These are phyloP conservation scores for Hartigia nigra DNA, from an alignment of 2,888 invertebrate genomes.

Conservation along the genomic window DNA sequence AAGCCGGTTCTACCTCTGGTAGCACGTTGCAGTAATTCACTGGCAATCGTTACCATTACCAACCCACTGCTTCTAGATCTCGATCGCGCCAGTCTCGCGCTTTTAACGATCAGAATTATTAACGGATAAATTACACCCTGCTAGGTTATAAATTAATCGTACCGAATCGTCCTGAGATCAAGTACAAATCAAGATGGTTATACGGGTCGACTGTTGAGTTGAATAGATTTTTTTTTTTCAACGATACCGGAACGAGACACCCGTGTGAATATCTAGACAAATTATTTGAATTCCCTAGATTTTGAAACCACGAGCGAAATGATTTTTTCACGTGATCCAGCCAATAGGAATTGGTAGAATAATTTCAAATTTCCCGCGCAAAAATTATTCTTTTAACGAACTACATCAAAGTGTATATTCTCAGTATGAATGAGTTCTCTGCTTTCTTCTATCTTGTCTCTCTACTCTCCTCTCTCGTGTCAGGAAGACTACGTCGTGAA, in stretches of 20 bases:
- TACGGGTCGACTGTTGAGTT: background rate
- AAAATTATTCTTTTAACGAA: background rate
- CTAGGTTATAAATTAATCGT: background rate
- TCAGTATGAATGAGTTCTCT: constrained; percentile 32
- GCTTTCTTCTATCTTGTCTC: background rate
- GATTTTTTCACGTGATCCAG: background rate
- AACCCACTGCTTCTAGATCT: background rate
- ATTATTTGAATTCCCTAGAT: background rate
- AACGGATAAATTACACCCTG: background rate
- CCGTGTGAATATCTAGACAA: background rate
- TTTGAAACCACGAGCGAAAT: background rate
- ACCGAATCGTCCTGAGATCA: background rate
- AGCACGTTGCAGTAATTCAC: background rate
- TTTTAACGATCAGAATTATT: background rate
- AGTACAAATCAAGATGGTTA: background rate
- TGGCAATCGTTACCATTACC: background rate
- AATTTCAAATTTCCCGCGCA: background rate
- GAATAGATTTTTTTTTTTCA: background rate
- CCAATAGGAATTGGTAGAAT: background rate
- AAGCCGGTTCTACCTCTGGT: background rate
- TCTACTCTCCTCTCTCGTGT: background rate
- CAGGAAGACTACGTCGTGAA: constrained; percentile 17
- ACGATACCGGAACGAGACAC: background rate
- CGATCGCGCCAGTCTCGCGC: background rate
- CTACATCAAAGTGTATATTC: background rate